Evolutionary conservation across 2,797 vertebrate species (phyloP).

Genomic region (Gallinago nigripennis): DNA sequence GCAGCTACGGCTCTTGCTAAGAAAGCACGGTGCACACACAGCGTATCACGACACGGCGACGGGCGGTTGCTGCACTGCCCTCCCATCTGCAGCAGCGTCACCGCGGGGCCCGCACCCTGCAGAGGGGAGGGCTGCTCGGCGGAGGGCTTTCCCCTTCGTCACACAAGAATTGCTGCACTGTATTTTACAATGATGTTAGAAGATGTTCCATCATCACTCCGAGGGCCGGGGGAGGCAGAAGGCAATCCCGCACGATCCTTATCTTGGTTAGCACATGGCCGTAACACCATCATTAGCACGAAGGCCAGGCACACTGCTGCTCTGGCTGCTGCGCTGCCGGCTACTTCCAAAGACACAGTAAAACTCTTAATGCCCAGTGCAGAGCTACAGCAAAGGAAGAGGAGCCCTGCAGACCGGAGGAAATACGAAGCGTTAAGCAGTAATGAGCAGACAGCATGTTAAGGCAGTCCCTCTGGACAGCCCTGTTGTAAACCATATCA

Average conservation of each 20-base stretch:
- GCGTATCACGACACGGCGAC: rapidly evolving
- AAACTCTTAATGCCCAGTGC: neutral
- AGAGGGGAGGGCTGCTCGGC: neutral
- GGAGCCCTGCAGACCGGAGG: neutral
- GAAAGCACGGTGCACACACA: rapidly evolving
- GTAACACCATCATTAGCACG: neutral
- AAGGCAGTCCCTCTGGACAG: neutral
- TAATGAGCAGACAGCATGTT: neutral
- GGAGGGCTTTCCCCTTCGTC: neutral
- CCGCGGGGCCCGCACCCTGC: rapidly evolving
- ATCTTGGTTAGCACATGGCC: neutral
- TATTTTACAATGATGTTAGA: neutral
- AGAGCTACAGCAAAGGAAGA: neutral
- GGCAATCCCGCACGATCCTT: neutral
- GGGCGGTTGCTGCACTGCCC: rapidly evolving
- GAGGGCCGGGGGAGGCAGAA: neutral
- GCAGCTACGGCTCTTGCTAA: neutral
- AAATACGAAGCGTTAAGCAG: neutral
- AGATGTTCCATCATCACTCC: neutral
- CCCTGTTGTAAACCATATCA: neutral
- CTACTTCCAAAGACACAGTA: neutral
- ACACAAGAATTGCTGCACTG: neutral
- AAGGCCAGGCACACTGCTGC: neutral
- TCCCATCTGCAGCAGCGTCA: neutral
- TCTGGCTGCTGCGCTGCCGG: neutral